Base-by-base conservation (phyloP, 2,797 vertebrate genomes). In the Taenioides sp. region DNA sequence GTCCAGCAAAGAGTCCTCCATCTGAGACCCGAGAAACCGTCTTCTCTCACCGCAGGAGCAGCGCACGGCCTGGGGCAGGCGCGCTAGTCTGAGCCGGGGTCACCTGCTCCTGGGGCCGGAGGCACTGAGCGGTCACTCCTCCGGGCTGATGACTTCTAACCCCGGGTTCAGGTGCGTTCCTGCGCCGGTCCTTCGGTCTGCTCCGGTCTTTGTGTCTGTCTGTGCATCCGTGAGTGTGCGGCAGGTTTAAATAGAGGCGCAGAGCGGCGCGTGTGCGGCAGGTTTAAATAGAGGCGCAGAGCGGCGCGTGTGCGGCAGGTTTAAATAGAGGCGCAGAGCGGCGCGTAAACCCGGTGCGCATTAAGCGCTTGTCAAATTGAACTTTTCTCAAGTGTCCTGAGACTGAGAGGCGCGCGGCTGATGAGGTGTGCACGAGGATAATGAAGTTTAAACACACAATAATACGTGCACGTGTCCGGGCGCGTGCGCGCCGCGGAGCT, bases 1-100 rank as follows among this genome's bases (percentile, higher is more conserved):
- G 63, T 65, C 63, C 23, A 65, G 63, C 40, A 65, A 7, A 23
- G 63, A 18, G 22, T 65, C 63, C 59, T 65, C 62, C 62, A 65
- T 65, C 34, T 3, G 14, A 20, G 58, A 31, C 27, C 25, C 12
- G 16, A 31, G 57, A 11, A 1, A 17, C 2, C 3, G 18, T 9
- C 52, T 17, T 20, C 59, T 20, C 5, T 31, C 58, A 17, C 28
- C 28, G 25, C 12, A 10, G 40, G 40, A 43, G 40, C 40, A 43
- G 40, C 40, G 40, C 40, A 0, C 40, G 40, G 12, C 40, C 40
- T 3, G 12, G 40, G 40, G 11, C 12, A 3, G 12, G 12, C 12
- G 40, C 40, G 40, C 11, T 43, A 12, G 40, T 14, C 12, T 14
- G 40, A 43, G 12, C 12, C 40, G 40, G 40, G 9, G 11, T 40